Conservation (phyloP, 2,888 invertebrate species). For the Galerucella calmariensis region DNA sequence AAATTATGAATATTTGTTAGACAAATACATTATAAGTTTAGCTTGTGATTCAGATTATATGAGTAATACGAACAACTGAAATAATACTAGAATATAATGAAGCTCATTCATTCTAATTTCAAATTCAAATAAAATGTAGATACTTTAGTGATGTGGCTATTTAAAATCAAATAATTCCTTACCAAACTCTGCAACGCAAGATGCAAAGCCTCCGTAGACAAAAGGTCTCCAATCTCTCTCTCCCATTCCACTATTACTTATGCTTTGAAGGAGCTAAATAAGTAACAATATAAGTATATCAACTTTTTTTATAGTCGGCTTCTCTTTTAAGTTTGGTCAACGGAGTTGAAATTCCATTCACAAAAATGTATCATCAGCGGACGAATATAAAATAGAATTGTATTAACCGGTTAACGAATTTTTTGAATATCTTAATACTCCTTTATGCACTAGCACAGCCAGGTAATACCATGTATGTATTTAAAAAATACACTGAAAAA, state of each 20-base stretch:
- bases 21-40: too few species aligned
- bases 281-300: conserved; percentile 13
- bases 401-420: background rate
- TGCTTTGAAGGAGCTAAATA: conserved; percentile 18
- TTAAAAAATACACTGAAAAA: background rate
- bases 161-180: conserved; percentile 56
- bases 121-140: background rate
- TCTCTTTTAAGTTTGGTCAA: conserved; percentile 43
- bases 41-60: too few species aligned
- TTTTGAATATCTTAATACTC: conserved; percentile 1
- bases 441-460: background rate
- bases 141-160: conserved; percentile 8
- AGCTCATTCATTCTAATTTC: too few species aligned
- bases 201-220: conserved; percentile 93
- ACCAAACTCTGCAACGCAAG: conserved; percentile 95
- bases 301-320: background rate
- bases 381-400: conserved; percentile 17
- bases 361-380: conserved; percentile 42
- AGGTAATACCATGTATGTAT: background rate
- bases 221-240: conserved; percentile 92
- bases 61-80: too few species aligned
- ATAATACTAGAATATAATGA: too few species aligned
- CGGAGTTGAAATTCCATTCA: conserved; percentile 32
- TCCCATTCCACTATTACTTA: conserved; percentile 72
- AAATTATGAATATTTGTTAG: too few species aligned